A percentile compares a stretch with the other conserved stretches of the same genome.
These are phyloP conservation scores for Girardinichthys multiradiatus DNA, from an alignment of 2,113 vertebrate species.

Conservation along the genomic window DNA sequence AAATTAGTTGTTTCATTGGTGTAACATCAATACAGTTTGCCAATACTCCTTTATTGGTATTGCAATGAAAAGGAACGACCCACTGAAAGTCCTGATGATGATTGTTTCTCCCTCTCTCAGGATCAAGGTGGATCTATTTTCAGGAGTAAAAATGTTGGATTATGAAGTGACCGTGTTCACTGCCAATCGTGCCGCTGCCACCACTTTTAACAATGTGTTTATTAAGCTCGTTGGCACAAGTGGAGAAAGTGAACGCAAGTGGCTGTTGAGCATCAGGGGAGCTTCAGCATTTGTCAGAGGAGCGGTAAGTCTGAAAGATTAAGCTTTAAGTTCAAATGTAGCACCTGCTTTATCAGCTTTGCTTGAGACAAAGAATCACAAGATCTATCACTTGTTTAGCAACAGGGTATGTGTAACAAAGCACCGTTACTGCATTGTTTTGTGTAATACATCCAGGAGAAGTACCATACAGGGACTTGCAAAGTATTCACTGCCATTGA, in stretches of 20 bases:
- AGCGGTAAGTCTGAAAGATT: conserved; percentile 43
- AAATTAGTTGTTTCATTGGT: background rate
- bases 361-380: background rate
- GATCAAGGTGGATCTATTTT: background rate
- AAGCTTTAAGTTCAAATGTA: background rate
- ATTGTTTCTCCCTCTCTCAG: background rate
- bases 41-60: background rate
- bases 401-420: background rate
- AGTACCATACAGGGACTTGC: background rate
- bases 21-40: background rate
- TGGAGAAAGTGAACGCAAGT: conserved; percentile 24
- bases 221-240: conserved; percentile 65
- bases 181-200: accelerated
- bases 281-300: background rate
- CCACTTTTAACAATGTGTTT: conserved; percentile 49
- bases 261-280: background rate
- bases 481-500: background rate
- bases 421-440: background rate
- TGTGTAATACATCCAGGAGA: background rate
- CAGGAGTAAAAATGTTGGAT: conserved; percentile 18
- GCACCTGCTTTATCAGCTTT: background rate
- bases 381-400: background rate
- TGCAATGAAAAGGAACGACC: too few species aligned
- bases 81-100: background rate
- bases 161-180: conserved; percentile 58